Evolutionary conservation across 2,888 invertebrate species (phyloP), one percentile per base, ranked within the genome.

Genomic region (Orgyia antiqua): DNA sequence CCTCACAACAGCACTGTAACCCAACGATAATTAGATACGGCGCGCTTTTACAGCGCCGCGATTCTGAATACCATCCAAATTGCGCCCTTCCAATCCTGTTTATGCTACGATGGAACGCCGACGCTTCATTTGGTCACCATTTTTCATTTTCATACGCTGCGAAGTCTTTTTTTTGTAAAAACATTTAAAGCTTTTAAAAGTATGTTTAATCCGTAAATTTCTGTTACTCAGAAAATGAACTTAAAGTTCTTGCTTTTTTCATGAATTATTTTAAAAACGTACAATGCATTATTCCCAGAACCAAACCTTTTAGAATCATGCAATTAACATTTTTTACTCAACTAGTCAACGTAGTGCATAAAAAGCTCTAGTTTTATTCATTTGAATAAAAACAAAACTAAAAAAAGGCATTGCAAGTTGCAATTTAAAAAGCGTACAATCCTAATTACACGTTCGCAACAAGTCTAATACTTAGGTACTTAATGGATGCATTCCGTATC

Each of bases 1-100:
- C 58, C 60, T 57, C 54, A 39, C 54, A 67, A 52, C 61, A 58
- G 54, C 53, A 42, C 56, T 61, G 71, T 68, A 70, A 69, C 69
- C 69, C 76, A 65, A 77, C 69, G 68, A 74, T 84, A 84, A 84
- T 84, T 84, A 84, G 82, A 83, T 83, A 80, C 68, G 79, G 78
- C 84, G 79, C 70, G 83, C 83, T 84, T 83, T 84, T 82, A 82
- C 82, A 77, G 74, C 63, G 68, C 52, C 69, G 67, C 72, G 72
- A 65, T 70, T 75, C 73, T 83, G 83, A 83, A 83, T 83, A 69
- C 80, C 68, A 61, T 65, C 75, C 73, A 80, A 83, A 84, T 83
- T 82, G 82, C 80, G 73, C 77, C 78, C 78, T 78, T 79, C 73
- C 77, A 71, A 75, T 74, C 72, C 74, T 72, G 72, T 82, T 80